Evolutionary conservation across 2,797 vertebrate genomes (phyloP).

Genomic region (Borostomias antarcticus): DNA sequence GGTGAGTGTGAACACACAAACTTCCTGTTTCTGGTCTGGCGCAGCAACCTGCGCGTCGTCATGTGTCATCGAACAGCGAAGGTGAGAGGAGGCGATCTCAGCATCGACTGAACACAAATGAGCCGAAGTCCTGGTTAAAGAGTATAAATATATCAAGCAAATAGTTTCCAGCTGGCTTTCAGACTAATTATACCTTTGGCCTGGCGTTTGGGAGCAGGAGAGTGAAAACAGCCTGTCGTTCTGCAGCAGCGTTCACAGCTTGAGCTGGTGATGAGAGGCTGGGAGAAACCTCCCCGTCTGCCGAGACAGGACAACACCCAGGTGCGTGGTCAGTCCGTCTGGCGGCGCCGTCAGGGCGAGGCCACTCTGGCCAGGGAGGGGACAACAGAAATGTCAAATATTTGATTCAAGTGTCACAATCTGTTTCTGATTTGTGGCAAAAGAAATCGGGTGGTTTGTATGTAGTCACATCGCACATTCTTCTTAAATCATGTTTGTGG

Average conservation of each 20-base stretch:
- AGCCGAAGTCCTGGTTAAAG: background rate
- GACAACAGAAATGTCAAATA: too few relatives aligned
- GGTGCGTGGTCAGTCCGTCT: background rate
- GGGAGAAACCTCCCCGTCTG: slow-evolving; percentile 59
- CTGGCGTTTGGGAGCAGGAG: slow-evolving; percentile 37
- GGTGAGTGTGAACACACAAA: too few relatives aligned
- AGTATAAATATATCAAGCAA: background rate
- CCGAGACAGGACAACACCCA: background rate
- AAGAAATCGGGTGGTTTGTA: too few relatives aligned
- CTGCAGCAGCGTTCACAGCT: slow-evolving; percentile 45
- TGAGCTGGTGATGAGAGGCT: slow-evolving; percentile 62
- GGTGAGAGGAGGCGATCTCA: background rate
- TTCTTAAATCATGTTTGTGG: too few relatives aligned
- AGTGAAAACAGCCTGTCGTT: slow-evolving; percentile 58
- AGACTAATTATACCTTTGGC: slow-evolving; percentile 56
- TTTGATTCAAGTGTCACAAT: too few relatives aligned
- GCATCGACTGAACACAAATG: background rate
- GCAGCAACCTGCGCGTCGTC: background rate
- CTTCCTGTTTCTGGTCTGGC: too few relatives aligned
- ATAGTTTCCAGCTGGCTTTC: slow-evolving; percentile 34
- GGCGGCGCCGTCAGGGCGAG: background rate
- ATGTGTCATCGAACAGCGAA: background rate
- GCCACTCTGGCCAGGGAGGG: slow-evolving; percentile 22
- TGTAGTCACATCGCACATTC: too few relatives aligned
- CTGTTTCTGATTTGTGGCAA: too few relatives aligned